Base-by-base conservation (phyloP, 2,888 invertebrate genomes). In the Ornithoptera priamus region DNA sequence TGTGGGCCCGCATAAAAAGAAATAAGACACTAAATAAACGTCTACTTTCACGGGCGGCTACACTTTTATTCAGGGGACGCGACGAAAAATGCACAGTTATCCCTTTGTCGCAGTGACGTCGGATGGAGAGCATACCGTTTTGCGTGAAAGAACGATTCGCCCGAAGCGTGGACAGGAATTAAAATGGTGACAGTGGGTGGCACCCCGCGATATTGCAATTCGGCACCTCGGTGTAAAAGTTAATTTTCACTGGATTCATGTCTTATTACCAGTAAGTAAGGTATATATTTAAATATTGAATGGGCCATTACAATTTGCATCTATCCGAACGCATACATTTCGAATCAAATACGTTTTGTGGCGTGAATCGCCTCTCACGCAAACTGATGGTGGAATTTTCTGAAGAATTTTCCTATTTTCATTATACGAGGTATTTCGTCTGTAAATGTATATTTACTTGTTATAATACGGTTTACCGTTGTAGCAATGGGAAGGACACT, bases 21-120 rank as follows among this genome's bases (percentile, higher is more conserved):
- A 88, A 90, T 85, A 89, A 87, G 87, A 85, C 85, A 87, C 86
- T 87, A 85, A 88, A 88, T 89, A 88, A 88, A 88, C 82, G 86
- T 86, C 86, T 86, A 83, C 84, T 90, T 88, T 86, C 82, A 84
- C 83, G 87, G 80, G 80, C 74, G 77, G 85, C 76, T 85, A 77
- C 84, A 82, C 83, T 81, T 87, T 86, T 81, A 82, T 85, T 86
- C 80, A 78, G 77, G 76, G 76, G 74, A 74, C 78, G 75, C 80
- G 77, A 81, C 82, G 85, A 85, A 84, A 83, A 84, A 82, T 81
- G 80, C 80, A 76, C 79, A 77, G 74, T 77, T 76, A 77, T 80
- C 75, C 77, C 75, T 79, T 78, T 77, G 75, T 76, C 73, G 72
- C 72, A 63, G 73, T 72, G 73, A 75, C 72, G 74, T 75, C 72